Evolutionary conservation across 2,797 vertebrate species (phyloP), one percentile per base, ranked within the genome.

Genomic region (Enteromius treurensis): DNA sequence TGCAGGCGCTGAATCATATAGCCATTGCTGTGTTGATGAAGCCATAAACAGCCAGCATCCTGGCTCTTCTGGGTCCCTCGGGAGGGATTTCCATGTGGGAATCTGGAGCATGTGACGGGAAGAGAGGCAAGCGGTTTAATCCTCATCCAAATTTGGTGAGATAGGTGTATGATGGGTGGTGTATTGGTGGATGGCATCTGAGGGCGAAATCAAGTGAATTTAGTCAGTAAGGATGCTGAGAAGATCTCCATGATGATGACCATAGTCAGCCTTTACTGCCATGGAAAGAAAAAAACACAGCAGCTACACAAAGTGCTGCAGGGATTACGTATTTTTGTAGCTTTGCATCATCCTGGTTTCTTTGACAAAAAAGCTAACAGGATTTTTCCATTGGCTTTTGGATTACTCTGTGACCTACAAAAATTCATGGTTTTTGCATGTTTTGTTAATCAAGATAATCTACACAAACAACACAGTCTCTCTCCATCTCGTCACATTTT

Each of bases 221-320:
- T 23, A 81, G 40, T 73, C 19, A 9, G 32, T 64, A 69, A 49
- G 79, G 13, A 73, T 62, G 53, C 68, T 29, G 21, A 69, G 37
- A 47, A 11, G 3, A 73, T 81, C 23, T 60, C 17, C 53, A 47
- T 73, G 53, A 34, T 73, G 68, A 37, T 9, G 32, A 73, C 40
- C 19, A n/a, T 42, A 15, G 37, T 42, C 21, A 13, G 40, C 37
- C 67, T 55, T 37, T n/a, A 37, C 29, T 55, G 42, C 70, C 45
- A 73, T 29, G 8, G 14, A 51, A 73, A 73, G 70, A 26, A 45
- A 32, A 49, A 19, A 70, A 70, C 1, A 0, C 42, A 26, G 68
- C 40, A 45, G 45, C 67, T 69, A 15, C 67, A 69, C 67, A 45
- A 29, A 62, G 58, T 15, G 23, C 23, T 69, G n/a, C 68, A 70